Evolutionary conservation across 1,140 invertebrate species (phyloP), one percentile per base, ranked within the genome.

Genomic region (Eumeta japonica): DNA sequence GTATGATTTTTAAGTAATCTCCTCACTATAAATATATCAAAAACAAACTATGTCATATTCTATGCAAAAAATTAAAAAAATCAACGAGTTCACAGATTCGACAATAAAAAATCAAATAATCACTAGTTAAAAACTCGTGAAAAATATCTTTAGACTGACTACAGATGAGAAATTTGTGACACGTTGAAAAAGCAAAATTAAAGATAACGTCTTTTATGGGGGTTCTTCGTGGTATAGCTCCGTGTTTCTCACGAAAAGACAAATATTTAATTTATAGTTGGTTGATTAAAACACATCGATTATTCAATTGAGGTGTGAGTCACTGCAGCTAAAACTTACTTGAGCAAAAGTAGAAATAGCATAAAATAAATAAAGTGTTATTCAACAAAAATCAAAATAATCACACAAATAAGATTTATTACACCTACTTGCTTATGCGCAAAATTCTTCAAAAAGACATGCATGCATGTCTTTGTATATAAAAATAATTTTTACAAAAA

Each of bases 91-190:
- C 34, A 0, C 18, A 10, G 19, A 28, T 3, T 35, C 46, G 7
- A 47, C 24, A 28, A 50, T 52, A 33, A 44, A 49, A 35, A 45
- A 11, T 5, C 29, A 42, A 14, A 10, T 35, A 16, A 17, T 27
- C 11, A 28, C 43, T 29, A 35, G 31, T 27, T 34, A 36, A 37
- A 13, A 20, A 35, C 33, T 35, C 0, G n/a, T n/a, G 45, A 52
- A 45, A 58, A 46, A 45, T 53, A 52, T 41, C 33, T n/a, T 55
- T 14, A 50, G 50, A 1, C 31, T 58, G 16, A 45, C 37, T n/a
- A 32, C 55, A 12, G 45, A 58, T 30, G 37, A 17, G 29, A 28
- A 45, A 12, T 16, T 58, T 13, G 40, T 27, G 7, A 11, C 52
- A 52, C 10, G 39, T 55, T 13, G 32, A 49, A 9, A 39, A 46